Evolutionary conservation across 2,113 vertebrate species (phyloP).

Genomic region (Cochlearius cochlearius): DNA sequence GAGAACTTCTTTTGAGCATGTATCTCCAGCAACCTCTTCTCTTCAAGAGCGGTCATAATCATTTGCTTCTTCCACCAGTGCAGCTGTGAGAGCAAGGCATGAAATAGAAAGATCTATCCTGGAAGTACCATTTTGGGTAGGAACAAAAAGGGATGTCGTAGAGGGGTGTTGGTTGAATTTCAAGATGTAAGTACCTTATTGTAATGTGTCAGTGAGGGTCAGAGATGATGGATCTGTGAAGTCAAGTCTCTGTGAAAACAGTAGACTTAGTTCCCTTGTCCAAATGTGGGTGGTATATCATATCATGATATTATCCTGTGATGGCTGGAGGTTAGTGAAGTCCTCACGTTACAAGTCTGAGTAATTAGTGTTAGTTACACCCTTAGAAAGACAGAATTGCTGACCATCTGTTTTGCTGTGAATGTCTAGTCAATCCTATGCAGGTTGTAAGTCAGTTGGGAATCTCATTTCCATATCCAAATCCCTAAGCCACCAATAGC

Average conservation of each 20-base stretch:
- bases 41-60: not conserved
- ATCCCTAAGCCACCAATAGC: not conserved
- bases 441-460: not conserved
- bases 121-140: not conserved
- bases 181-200: not conserved
- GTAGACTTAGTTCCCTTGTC: not conserved
- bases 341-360: not conserved
- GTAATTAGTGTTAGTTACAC: not conserved
- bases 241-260: not conserved
- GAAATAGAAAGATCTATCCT: not conserved
- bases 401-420: not conserved
- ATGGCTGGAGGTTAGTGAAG: not conserved
- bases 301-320: not conserved
- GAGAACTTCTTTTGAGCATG: not conserved
- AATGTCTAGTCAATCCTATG: not conserved
- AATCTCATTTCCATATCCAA: not conserved
- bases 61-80: not conserved
- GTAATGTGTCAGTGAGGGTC: not conserved
- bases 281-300: not conserved
- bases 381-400: not conserved
- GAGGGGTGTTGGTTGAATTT: not conserved
- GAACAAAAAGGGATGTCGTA: not conserved
- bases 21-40: not conserved
- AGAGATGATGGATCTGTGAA: not conserved
- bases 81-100: not conserved